Base-by-base conservation (phyloP, 2,113 vertebrate species). In the Vulpes ferrilata region DNA sequence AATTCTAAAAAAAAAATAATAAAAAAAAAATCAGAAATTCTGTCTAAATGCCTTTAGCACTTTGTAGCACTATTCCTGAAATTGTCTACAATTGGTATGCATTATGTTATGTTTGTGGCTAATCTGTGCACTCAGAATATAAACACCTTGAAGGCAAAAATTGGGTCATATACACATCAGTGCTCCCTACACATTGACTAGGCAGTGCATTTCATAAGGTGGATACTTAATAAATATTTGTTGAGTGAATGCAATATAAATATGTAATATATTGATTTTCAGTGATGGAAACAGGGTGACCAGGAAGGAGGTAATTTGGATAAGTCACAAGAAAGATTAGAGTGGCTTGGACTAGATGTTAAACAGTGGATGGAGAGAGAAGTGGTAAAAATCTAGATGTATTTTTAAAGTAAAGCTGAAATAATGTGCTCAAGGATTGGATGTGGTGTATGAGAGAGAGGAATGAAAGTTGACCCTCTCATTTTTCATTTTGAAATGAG, bases 251-350 rank as follows among this genome's bases (percentile, higher is more conserved):
- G 17, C 25, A 35, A 27, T 64, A 17, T 51, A 71, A 84, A 55
- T 79, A 65, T 64, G 73, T 86, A 93, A 89, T 53, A 73, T 69
- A n/a, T 67, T 80, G 74, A 90, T 81, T 69, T 59, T 69, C 62
- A 32, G 1, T 43, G 64, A 9, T 23, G 11, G 23, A 87, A 79
- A n/a, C 22, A 30, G 38, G 35, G 7, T 12, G 17, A 53, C 83
- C 13, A 53, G 11, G 19, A 86, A 35, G 3, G 69, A 59, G 35
- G 17, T 71, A 23, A 73, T 60, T 87, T 64, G 73, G 87, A 30
- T 57, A 35, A 73, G 5, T 69, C 78, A 80, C 27, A 51, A 95
- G 48, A 93, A 30, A 88, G 48, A 16, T 7, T 25, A 67, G 10
- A n/a, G 17, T 85, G 65, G 11, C 13, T 78, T 92, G 2, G 0